Base-by-base conservation (phyloP, 1,140 invertebrate genomes). In the Rhagoletis pomonella region DNA sequence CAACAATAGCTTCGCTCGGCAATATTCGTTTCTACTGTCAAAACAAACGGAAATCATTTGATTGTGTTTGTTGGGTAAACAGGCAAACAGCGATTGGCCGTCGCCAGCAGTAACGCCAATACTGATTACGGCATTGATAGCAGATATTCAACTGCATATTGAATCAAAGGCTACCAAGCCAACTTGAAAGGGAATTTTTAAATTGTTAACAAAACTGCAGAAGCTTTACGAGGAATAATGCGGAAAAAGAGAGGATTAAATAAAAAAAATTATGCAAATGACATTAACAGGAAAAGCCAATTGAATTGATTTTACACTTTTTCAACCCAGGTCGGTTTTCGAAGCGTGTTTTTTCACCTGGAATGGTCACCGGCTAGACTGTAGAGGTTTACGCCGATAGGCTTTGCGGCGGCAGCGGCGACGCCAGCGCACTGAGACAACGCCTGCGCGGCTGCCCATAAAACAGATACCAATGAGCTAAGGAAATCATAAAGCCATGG, bases 21-120 rank as follows among this genome's bases (percentile, higher is more conserved):
- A 62, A 60, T 85, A 85, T 85, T 55, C 84, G 84, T 29, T 59
- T 85, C 58, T 44, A 42, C 73, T 81, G 58, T 10, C 59, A 62
- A 62, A 85, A 60, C 59, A 42, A 60, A 85, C 84, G 84, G 84
- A 85, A 62, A 47, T 85, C 84, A 85, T 62, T 60, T 47, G 84
- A 85, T 85, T 85, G 55, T 81, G 73, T 81, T 81, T 81, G 47
- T 55, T 81, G 73, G 47, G 73, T 47, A 81, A 81, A 81, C 42
- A 81, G 65, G n/a, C 47, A 85, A 59, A 44, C 17, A 64, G 85
- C 47, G 60, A 60, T 86, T 64, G 85, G 39, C 44, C 47, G 47
- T 10, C 44, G 73, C 73, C 44, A 73, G 50, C 73, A 19, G 73
- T 19, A 55, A 81, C n/a, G 60, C 12, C n/a, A 14, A 62, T 73